Base-by-base conservation (phyloP, 1,140 invertebrate species). In the Phymorhynchus buccinoides region DNA sequence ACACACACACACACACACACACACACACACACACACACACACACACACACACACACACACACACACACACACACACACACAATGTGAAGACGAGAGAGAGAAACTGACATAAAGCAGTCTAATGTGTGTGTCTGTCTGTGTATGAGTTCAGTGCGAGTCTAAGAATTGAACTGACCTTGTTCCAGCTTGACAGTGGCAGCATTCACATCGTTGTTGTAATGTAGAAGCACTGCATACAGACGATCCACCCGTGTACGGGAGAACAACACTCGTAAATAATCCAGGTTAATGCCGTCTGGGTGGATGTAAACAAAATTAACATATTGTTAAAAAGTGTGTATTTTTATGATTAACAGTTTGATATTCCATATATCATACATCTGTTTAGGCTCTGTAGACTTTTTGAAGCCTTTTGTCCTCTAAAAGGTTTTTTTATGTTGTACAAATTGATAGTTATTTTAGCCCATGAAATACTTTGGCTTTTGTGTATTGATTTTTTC, bases 161-260 rank as follows among this genome's bases (percentile, higher is more conserved):
- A 27, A 14, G 56, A 35, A 6, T 39, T 75, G 16, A 27, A 30
- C 22, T 56, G 41, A 79, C 77, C 77, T 79, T 79, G 42, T n/a
- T 79, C 42, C 3, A 79, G 77, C n/a, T 79, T 79, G n/a, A 41
- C 42, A 30, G 77, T 32, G 14, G 77, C 77, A 35, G 77, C 77
- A 32, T 79, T 79, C 39, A 79, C 77, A 32, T 79, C 77, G 44
- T 79, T 79, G 77, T 52, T 52, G 77, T n/a, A 79, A 27, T 79
- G 39, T 0, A 79, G 77, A 7, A 79, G 77, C n/a, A 79, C 77
- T 22, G 77, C 77, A 22, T 79, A 79, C 4, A 79, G 77, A 30
- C 77, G 77, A 79, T 79, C 77, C 42, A 79, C 77, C 77, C 77
- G 77, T 56, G 48, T 48, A 6, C 44, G 41, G 14, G 77, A 44